Base-by-base conservation (phyloP, 1,140 invertebrate genomes). In the Pogonomyrmex barbatus region DNA sequence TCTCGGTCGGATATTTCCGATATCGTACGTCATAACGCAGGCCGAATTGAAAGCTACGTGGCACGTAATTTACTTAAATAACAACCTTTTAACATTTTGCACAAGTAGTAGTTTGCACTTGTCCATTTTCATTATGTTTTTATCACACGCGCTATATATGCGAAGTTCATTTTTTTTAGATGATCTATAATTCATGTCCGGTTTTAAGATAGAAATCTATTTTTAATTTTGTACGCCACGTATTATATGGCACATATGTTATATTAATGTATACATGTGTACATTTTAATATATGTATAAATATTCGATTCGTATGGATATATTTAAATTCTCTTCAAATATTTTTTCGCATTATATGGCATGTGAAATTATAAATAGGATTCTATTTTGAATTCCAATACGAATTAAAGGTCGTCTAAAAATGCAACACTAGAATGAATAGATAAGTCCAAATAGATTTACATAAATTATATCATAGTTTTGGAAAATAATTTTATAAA, bases 1-100 rank as follows among this genome's bases (percentile, higher is more conserved):
- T 71, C 9, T 86, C 42, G 12, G 52, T 85, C 68, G 45, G 14
- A 54, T 36, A 75, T 73, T 73, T 73, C 33, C 4, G 52, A 73
- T n/a, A 12, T 24, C 0, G 14, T 63, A 24, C 56, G 2, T 24
- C 70, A 17, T 24, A 12, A 52, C 47, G 17, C 30, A 14, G 65
- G 4, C 42, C 6, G 50, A 24, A 73, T 12, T 4, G 33, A 54
- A 58, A 2, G 54, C 39, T 30, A 42, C 54, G 24, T 60, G 58
- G 30, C 58, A 75, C 54, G 71, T 42, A 52, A 2, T 54, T 30
- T 24, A 42, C 17, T 45, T 54, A 30, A 60, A 68, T 47, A 30
- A 47, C 12, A 10, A 42, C 42, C 50, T 47, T 47, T 68, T 14
- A 47, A 60, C 39, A 75, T 75, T 58, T 58, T 45, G 12, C 6